phyloP scores from a whole-genome alignment of 1,140 invertebrate species.

The Dendroctonus valens region DNA sequence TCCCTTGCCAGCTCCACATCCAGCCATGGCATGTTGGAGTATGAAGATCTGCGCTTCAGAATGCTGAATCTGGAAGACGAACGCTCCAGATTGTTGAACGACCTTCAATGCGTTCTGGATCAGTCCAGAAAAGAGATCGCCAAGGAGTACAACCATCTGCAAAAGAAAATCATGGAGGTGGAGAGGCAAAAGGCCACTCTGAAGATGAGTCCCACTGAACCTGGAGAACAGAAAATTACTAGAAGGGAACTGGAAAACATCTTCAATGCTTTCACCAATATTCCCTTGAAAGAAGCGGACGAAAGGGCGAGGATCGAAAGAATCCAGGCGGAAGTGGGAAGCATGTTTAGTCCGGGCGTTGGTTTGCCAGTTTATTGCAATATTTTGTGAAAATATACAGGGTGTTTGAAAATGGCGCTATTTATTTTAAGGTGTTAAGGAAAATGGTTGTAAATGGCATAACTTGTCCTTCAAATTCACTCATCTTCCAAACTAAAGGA shows the following conservation, averaged over 20 bases:
- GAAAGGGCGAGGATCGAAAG: constrained; percentile 7
- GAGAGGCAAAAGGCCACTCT: constrained; percentile 23
- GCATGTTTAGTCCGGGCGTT: constrained; percentile 12
- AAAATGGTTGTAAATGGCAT: no score
- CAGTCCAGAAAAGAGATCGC: constrained; percentile 35
- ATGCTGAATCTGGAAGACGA: constrained; percentile 36
- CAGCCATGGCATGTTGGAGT: constrained; percentile 20
- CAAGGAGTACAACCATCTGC: constrained; percentile 30
- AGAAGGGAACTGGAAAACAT: constrained; percentile 26
- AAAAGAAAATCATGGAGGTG: constrained; percentile 31
- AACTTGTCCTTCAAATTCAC: no score
- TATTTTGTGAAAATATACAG: constrained; percentile 16
- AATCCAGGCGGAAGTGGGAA: constrained; percentile 2
- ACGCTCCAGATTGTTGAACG: constrained; percentile 27
- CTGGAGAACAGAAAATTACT: background rate
- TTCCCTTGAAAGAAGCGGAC: constrained; percentile 10
- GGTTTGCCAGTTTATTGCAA: constrained; percentile 16
- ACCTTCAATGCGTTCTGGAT: constrained; percentile 31
- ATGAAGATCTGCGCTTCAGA: constrained; percentile 29
- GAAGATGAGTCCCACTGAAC: constrained; percentile 1
- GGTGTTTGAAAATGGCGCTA: background rate
- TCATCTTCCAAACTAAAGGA: no score
- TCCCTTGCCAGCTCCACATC: background rate
- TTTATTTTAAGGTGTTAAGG: constrained; percentile 3
- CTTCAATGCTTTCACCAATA: constrained; percentile 31